A percentile compares a stretch with the other conserved stretches of the same genome.
Conservation (phyloP, 2,797 vertebrate species). For the Melanogrammus aeglefinus region DNA sequence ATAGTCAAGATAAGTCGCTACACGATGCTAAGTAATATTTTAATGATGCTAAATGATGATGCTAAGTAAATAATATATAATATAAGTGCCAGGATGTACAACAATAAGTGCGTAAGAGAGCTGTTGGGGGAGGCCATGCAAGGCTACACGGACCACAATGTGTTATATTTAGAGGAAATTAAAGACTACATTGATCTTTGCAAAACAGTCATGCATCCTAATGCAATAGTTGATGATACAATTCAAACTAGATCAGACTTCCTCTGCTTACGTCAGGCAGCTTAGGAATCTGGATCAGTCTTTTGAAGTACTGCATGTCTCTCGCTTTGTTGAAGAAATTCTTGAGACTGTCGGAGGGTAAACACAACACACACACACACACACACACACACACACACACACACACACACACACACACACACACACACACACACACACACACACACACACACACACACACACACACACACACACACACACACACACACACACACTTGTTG, state of each 20-base stretch:
- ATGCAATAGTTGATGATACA: background rate
- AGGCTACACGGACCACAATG: background rate
- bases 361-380: background rate
- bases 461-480: too few species aligned
- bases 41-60: too few species aligned
- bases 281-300: conserved; percentile 95
- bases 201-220: background rate
- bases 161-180: background rate
- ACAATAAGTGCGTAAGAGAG: too few species aligned
- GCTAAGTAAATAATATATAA: too few species aligned
- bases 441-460: background rate
- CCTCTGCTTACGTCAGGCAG: conserved; percentile 85
- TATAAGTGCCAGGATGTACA: too few species aligned
- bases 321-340: conserved; percentile 91
- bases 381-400: background rate
- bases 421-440: background rate
- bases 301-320: conserved; percentile 96
- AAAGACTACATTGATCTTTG: background rate
- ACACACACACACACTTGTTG: background rate
- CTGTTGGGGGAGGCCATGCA: too few species aligned
- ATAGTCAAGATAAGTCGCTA: too few species aligned
- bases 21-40: too few species aligned
- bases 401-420: background rate
- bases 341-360: conserved; percentile 78
- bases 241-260: too few species aligned